A percentile compares a stretch with the other conserved stretches of the same genome.
phyloP scores from a whole-genome alignment of 37 sponge, comb jelly and placozoan species.

The Halichondria panicea region DNA sequence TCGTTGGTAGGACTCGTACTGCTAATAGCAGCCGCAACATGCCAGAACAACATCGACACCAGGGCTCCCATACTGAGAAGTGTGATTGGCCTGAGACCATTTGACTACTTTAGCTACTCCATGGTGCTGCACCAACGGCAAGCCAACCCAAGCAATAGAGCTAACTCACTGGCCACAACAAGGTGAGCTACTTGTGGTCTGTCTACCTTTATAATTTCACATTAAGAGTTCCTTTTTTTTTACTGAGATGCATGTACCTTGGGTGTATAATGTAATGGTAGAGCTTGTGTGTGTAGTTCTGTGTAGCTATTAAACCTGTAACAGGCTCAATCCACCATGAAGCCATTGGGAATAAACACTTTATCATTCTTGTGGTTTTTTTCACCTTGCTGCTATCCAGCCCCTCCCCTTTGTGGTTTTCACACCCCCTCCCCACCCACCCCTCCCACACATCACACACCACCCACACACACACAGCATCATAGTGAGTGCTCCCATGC shows the following conservation, averaged over 20 bases:
- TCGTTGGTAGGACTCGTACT: too few relatives aligned
- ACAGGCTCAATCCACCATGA: too few relatives aligned
- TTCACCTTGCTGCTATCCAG: not conserved
- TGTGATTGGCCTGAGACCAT: not conserved
- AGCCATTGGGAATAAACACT: too few relatives aligned
- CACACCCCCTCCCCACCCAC: not conserved
- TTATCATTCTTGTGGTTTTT: too few relatives aligned
- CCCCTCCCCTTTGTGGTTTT: not conserved
- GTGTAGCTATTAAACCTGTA: too few relatives aligned
- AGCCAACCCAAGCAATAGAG: not conserved
- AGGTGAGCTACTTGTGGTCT: too few relatives aligned
- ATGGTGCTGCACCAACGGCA: conserved; percentile 33
- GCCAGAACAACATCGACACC: conserved; percentile 38
- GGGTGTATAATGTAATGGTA: too few relatives aligned
- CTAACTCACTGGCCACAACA: not conserved
- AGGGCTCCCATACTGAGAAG: conserved; percentile 38
- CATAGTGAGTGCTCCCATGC: conserved; percentile 60
- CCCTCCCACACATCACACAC: too few relatives aligned
- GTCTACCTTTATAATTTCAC: not conserved
- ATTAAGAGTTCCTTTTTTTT: too few relatives aligned
- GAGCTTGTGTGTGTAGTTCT: not conserved
- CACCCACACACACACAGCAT: too few relatives aligned
- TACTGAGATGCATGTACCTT: too few relatives aligned
- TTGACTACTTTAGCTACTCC: conserved; percentile 36
- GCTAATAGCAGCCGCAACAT: not conserved